These are phyloP conservation scores for Entelurus aequoreus DNA, from an alignment of 2,113 vertebrate genomes.

Conservation along the genomic window DNA sequence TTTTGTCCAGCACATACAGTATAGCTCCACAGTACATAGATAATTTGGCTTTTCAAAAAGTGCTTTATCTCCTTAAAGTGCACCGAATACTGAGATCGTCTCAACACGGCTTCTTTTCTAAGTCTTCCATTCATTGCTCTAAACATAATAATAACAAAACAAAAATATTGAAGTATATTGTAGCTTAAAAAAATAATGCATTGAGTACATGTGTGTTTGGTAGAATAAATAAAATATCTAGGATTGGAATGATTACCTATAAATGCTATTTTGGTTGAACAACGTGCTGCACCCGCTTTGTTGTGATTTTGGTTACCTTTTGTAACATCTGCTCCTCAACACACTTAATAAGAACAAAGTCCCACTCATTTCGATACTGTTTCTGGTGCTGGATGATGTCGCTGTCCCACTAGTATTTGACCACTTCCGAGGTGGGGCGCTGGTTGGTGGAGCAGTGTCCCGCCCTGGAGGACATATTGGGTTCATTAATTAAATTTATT, in stretches of 20 bases:
- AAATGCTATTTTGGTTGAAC: neutral
- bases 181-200: slow-evolving; percentile 2
- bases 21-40: slow-evolving; percentile 56
- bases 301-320: neutral
- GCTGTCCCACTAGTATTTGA: slow-evolving; percentile 22
- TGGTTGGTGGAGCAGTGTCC: slow-evolving; percentile 49
- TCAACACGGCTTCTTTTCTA: slow-evolving; percentile 22
- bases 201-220: slow-evolving; percentile 9
- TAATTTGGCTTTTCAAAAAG: slow-evolving; percentile 49
- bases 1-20: slow-evolving; percentile 18
- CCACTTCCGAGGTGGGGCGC: neutral
- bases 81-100: neutral
- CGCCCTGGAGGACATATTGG: slow-evolving; percentile 19
- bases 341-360: neutral
- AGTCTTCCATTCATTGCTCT: slow-evolving; percentile 18
- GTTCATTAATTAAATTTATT: no score
- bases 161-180: neutral
- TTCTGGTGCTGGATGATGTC: neutral
- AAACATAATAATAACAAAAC: slow-evolving; percentile 11
- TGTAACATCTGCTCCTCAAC: neutral
- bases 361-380: slow-evolving; percentile 16
- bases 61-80: slow-evolving; percentile 1
- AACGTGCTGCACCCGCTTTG: neutral
- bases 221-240: slow-evolving; percentile 41
- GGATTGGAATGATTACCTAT: neutral